Base-by-base conservation (phyloP, 2,888 invertebrate genomes). In the Euzetes globulus region DNA sequence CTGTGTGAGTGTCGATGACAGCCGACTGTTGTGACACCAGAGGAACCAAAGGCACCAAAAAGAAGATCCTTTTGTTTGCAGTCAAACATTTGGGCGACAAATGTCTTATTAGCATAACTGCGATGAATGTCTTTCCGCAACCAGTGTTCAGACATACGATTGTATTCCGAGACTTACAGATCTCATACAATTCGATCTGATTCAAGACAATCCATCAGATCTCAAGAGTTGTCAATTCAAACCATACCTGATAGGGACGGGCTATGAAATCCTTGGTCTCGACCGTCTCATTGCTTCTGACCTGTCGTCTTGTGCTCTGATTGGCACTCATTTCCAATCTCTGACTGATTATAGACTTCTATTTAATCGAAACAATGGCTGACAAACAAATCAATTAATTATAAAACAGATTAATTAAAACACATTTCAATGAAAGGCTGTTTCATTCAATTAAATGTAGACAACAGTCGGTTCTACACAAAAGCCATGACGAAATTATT, bases 71-170 rank as follows among this genome's bases (percentile, higher is more conserved):
- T 82, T 92, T 91, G 0, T 91, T 91, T 9, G 90, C 91, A 6
- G 47, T 33, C 4, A 47, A 11, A 41, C 41, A 79, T 60, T 83
- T 82, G 6, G 83, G 80, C 72, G 86, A 85, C 71, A 87, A 85
- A 78, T 86, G 85, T 80, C 88, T 89, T n/a, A 91, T 87, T 0
- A 92, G 83, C 83, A 89, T 85, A 0, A 92, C 86, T 0, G 94
- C 92, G 79, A 99, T 92, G 81, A 88, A 96, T 0, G 96, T 96
- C 84, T 98, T 97, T 0, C 97, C 97, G 0, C 91, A 86, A 0
- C 94, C 95, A 47, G 96, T 95, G 0, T 94, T 95, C 75, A 99
- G 85, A 83, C 91, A 95, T 45, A 97, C 88, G 22, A 99, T 93
- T 0, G 89, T 89, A 83, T 98, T 98, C 75, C 87, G 83, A 72